Evolutionary conservation across 2,113 vertebrate species (phyloP).

Genomic region (Jaculus jaculus): DNA sequence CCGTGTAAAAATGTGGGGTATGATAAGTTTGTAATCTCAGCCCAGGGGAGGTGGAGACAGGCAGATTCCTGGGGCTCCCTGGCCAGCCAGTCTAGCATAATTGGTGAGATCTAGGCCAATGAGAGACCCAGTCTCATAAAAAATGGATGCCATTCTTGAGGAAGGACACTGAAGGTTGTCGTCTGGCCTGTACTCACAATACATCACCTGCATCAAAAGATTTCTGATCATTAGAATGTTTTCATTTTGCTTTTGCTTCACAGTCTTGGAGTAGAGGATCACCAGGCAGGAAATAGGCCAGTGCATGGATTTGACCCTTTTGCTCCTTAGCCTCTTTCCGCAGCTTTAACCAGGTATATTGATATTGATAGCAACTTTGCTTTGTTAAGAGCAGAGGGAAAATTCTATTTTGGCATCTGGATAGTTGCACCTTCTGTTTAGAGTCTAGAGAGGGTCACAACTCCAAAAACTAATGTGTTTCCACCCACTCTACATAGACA

Average conservation of each 20-base stretch:
- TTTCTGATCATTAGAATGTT: neutral
- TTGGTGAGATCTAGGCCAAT: no score
- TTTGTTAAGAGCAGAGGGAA: conserved; percentile 54
- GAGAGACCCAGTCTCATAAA: no score
- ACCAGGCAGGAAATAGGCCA: conserved; percentile 2
- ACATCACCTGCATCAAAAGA: neutral
- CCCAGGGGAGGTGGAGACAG: no score
- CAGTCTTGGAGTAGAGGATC: neutral
- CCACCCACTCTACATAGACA: neutral
- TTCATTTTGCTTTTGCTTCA: conserved; percentile 29
- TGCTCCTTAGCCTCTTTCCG: neutral
- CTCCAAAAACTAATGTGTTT: conserved; percentile 27
- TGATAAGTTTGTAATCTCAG: no score
- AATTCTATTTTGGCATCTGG: conserved; percentile 57
- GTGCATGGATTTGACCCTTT: conserved; percentile 1
- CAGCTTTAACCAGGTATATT: neutral
- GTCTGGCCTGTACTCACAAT: no score
- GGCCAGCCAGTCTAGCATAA: no score
- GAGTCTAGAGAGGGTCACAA: conserved; percentile 6
- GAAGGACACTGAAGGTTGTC: no score
- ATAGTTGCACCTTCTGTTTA: conserved; percentile 47
- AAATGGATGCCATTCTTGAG: no score
- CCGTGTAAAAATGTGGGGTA: no score
- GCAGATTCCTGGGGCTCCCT: no score
- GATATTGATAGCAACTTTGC: conserved; percentile 11